Conservation (phyloP, 2,797 vertebrate species). For the Smutsia gigantea region DNA sequence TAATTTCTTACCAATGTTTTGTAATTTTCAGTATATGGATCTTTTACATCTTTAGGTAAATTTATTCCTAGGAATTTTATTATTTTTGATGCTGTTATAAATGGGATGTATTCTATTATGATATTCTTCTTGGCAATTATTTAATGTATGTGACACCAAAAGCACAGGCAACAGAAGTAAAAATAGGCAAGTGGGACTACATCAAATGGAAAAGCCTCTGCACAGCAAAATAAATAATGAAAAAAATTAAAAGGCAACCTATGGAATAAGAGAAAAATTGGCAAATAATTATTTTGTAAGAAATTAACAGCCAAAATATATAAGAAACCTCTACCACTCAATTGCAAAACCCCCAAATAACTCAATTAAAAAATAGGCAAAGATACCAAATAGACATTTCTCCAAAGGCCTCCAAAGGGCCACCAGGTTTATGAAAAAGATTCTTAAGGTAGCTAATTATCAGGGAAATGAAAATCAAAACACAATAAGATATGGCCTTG, state of each 20-base stretch:
- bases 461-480: neutral
- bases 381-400: neutral
- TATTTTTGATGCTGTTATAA: neutral
- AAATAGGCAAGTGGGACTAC: neutral
- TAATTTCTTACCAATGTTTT: neutral
- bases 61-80: constrained; percentile 23
- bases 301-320: neutral
- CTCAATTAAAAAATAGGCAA: neutral
- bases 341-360: neutral
- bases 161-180: neutral
- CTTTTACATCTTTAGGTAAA: neutral
- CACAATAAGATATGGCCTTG: neutral
- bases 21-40: neutral
- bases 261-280: neutral
- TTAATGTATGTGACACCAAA: constrained; percentile 7
- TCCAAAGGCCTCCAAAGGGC: neutral
- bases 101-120: neutral
- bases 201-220: neutral
- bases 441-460: neutral
- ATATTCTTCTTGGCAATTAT: constrained; percentile 18
- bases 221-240: neutral
- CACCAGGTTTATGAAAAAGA: neutral
- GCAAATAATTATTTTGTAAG: neutral
- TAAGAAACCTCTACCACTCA: neutral
- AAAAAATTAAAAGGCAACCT: neutral